A percentile compares a stretch with the other conserved stretches of the same genome.
Evolutionary conservation across 2,113 vertebrate genomes (phyloP).

Genomic region (Lates calcarifer): DNA sequence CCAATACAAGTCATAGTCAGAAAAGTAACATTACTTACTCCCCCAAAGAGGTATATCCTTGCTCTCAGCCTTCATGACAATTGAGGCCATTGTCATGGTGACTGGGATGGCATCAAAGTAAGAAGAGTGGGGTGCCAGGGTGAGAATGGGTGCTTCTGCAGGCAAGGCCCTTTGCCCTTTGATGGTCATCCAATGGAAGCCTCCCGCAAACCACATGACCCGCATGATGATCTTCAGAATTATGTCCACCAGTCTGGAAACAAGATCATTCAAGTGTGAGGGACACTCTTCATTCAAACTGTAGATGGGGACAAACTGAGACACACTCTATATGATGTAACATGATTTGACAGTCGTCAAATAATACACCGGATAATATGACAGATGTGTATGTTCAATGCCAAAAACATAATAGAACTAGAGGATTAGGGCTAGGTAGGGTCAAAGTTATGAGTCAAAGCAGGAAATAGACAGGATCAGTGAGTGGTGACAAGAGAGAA

Average conservation of each 20-base stretch:
- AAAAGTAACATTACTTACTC: constrained; percentile 88
- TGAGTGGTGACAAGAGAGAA: not conserved
- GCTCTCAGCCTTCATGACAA: constrained; percentile 99
- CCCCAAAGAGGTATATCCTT: constrained; percentile 98
- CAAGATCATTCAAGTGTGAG: constrained; percentile 22
- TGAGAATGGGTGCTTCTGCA: constrained; percentile 92
- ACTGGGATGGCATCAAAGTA: constrained; percentile 98
- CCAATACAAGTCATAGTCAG: not conserved
- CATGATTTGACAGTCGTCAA: not conserved
- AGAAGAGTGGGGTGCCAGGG: constrained; percentile 95
- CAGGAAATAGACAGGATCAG: not conserved
- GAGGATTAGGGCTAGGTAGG: not conserved
- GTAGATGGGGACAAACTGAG: not conserved
- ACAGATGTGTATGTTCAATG: not conserved
- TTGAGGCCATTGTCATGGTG: constrained; percentile 98
- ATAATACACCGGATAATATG: not conserved
- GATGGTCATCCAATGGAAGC: constrained; percentile 94
- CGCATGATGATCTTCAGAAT: constrained; percentile 94
- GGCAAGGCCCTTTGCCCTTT: constrained; percentile 92
- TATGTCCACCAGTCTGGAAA: constrained; percentile 90
- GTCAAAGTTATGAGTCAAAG: not conserved
- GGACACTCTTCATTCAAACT: not conserved
- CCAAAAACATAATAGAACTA: not conserved
- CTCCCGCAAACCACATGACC: constrained; percentile 96
- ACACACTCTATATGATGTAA: not conserved